Evolutionary conservation across 1,140 invertebrate genomes (phyloP), one percentile per base, ranked within the genome.

Genomic region (Wasmannia auropunctata): DNA sequence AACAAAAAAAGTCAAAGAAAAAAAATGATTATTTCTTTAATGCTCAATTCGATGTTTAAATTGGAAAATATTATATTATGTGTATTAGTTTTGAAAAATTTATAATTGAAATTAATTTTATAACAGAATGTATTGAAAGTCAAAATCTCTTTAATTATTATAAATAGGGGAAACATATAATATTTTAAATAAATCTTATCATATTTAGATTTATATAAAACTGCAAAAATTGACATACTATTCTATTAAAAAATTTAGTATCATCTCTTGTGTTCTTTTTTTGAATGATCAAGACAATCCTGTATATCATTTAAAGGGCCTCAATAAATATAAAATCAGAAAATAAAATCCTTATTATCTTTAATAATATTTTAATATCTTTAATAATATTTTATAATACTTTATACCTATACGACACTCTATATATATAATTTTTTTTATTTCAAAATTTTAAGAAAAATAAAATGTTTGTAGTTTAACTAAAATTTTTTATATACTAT

Each of bases 401-500:
- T n/a, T n/a, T n/a, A n/a, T n/a, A n/a, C n/a, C n/a, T 37, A 8
- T 19, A 19, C 34, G n/a, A 5, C 1, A 3, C 0, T 11, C 7
- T 63, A 19, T 37, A n/a, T n/a, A n/a, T n/a, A n/a, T n/a, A n/a
- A n/a, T n/a, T n/a, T n/a, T n/a, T n/a, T n/a, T n/a, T n/a, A n/a
- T n/a, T n/a, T n/a, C n/a, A n/a, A n/a, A n/a, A n/a, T n/a, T n/a
- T n/a, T n/a, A n/a, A n/a, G n/a, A n/a, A n/a, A n/a, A n/a, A n/a
- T n/a, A n/a, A n/a, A n/a, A 31, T 3, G 28, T 49, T 4, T 31
- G 5, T 31, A 1, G 4, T 54, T 34, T 31, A 34, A 54, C 6
- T 54, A 14, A 70, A 70, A 69, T 46, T 72, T 51, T 51, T 70
- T 34, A n/a, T 16, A 5, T 31, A 60, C 28, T 76, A 63, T n/a